These are phyloP conservation scores for Lagocephalus sceleratus DNA, from an alignment of 2,797 vertebrate genomes.

Conservation along the genomic window DNA sequence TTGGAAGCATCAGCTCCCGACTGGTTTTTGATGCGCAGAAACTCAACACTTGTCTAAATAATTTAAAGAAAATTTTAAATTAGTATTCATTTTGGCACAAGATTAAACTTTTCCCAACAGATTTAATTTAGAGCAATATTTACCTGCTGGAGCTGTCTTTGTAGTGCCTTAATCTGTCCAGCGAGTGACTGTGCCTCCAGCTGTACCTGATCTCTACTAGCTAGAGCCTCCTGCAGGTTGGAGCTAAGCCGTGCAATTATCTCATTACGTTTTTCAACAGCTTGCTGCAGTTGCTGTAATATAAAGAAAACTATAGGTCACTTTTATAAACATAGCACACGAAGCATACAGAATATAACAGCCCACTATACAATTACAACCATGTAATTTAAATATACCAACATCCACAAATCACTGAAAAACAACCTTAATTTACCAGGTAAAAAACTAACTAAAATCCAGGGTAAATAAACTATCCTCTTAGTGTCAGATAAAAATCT, in stretches of 20 bases:
- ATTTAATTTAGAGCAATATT: conserved; percentile 12
- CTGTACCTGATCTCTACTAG: conserved; percentile 78
- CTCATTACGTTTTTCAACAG: conserved; percentile 81
- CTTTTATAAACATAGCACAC: background rate
- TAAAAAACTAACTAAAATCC: too few relatives aligned
- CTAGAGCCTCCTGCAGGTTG: conserved; percentile 77
- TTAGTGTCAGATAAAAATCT: background rate
- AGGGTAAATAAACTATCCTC: background rate
- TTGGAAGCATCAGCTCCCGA: conserved; percentile 50
- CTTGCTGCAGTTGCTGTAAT: conserved; percentile 75
- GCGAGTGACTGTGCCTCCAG: conserved; percentile 72
- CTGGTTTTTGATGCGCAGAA: conserved; percentile 71
- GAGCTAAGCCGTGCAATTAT: conserved; percentile 77
- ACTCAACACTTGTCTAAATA: conserved; percentile 74
- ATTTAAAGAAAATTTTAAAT: background rate
- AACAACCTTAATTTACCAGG: background rate
- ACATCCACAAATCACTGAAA: background rate
- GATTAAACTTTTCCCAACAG: background rate
- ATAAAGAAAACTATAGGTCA: background rate
- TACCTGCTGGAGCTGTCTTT: conserved; percentile 83
- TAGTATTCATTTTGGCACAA: background rate
- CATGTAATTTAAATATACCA: too few relatives aligned
- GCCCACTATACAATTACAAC: background rate
- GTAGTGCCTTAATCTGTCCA: conserved; percentile 76
- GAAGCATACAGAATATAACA: background rate